A percentile compares a stretch with the other conserved stretches of the same genome.
Conservation (phyloP, 2,797 vertebrate genomes). For the Podargus strigoides region DNA sequence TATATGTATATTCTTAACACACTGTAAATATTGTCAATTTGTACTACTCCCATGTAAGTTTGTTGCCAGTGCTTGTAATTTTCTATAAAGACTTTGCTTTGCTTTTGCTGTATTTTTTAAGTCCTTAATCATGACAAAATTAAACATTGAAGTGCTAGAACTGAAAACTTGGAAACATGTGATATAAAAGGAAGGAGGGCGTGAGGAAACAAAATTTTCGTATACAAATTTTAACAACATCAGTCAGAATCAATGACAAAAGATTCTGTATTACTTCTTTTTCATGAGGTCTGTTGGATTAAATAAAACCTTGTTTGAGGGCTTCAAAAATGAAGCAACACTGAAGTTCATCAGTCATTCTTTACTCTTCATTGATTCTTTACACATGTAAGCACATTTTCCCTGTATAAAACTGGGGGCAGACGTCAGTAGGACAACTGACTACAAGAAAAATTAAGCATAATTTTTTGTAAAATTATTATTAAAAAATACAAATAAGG, state of each 20-base stretch:
- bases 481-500: neutral
- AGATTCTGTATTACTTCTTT: neutral
- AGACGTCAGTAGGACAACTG: neutral
- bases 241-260: neutral
- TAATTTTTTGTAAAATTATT: neutral
- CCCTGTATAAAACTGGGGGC: neutral
- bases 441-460: neutral
- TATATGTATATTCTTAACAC: neutral
- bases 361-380: neutral
- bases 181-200: neutral
- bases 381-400: neutral
- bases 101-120: neutral
- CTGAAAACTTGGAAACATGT: neutral
- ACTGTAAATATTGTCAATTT: neutral
- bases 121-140: neutral
- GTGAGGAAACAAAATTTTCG: neutral
- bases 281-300: neutral
- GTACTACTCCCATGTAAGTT: neutral
- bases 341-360: neutral
- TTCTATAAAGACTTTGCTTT: conserved; percentile 11
- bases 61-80: neutral
- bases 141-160: neutral
- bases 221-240: neutral
- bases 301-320: neutral
- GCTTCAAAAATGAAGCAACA: neutral